Conservation (phyloP, 2,113 vertebrate species). For the Dasyprocta punctata region DNA sequence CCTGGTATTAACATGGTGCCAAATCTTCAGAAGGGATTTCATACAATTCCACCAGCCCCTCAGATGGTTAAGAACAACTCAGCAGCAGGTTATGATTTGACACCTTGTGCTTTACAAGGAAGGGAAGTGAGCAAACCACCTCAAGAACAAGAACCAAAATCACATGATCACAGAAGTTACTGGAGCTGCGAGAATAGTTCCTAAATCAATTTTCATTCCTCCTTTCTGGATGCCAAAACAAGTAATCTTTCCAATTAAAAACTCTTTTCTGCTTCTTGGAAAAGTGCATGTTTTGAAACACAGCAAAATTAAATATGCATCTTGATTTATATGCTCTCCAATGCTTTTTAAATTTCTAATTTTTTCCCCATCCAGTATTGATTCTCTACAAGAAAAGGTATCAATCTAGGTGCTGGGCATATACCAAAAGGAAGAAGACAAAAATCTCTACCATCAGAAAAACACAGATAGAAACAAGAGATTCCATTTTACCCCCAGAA, state of each 20-base stretch:
- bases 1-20: slow-evolving; percentile 78
- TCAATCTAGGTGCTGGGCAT: background rate
- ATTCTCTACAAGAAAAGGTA: background rate
- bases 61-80: background rate
- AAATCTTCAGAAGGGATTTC: slow-evolving; percentile 76
- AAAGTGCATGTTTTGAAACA: background rate
- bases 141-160: background rate
- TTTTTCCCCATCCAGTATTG: background rate
- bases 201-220: background rate
- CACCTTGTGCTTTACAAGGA: background rate
- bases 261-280: background rate
- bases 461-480: background rate
- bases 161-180: background rate
- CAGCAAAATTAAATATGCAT: background rate
- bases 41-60: background rate
- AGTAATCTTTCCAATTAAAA: background rate
- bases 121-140: background rate
- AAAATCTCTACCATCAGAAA: background rate
- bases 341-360: background rate
- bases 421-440: background rate
- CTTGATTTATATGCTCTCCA: background rate
- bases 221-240: background rate
- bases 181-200: background rate
- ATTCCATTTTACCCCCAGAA: background rate
- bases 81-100: background rate